phyloP scores from a whole-genome alignment of 2,113 vertebrate genomes.

The Riparia riparia region DNA sequence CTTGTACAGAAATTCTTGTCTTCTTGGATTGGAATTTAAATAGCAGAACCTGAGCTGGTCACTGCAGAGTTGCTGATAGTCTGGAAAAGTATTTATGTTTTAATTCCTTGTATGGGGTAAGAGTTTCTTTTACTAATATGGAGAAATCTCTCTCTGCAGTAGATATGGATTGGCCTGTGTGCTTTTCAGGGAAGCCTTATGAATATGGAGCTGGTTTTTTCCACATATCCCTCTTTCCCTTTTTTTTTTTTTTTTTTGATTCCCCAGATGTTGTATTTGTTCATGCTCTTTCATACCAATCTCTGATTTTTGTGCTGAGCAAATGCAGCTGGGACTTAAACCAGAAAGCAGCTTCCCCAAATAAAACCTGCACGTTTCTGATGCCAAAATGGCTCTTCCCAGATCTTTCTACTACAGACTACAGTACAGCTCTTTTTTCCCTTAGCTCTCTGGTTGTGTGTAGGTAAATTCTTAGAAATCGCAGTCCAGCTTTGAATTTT shows the following conservation, averaged over 20 bases:
- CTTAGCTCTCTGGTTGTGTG: neutral
- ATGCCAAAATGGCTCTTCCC: neutral
- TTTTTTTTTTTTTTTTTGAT: neutral
- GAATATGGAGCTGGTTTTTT: neutral
- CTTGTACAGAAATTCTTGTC: neutral
- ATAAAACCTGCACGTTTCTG: neutral
- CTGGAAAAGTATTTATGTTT: neutral
- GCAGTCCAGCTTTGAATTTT: neutral
- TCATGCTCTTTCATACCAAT: neutral
- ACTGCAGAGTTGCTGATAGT: neutral
- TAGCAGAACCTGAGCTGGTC: neutral
- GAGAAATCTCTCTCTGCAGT: neutral
- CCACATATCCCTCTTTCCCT: neutral
- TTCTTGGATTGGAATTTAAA: neutral
- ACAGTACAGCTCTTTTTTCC: neutral
- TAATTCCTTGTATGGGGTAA: neutral
- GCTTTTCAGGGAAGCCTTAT: neutral
- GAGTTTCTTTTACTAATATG: neutral
- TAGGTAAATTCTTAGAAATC: neutral
- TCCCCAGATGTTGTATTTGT: neutral
- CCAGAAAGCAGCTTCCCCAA: neutral
- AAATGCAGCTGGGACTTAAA: neutral
- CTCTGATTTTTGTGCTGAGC: neutral
- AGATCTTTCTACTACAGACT: neutral
- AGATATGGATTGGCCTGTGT: neutral